Conservation (phyloP, 2,113 vertebrate species). For the Telmatochromis sp. region DNA sequence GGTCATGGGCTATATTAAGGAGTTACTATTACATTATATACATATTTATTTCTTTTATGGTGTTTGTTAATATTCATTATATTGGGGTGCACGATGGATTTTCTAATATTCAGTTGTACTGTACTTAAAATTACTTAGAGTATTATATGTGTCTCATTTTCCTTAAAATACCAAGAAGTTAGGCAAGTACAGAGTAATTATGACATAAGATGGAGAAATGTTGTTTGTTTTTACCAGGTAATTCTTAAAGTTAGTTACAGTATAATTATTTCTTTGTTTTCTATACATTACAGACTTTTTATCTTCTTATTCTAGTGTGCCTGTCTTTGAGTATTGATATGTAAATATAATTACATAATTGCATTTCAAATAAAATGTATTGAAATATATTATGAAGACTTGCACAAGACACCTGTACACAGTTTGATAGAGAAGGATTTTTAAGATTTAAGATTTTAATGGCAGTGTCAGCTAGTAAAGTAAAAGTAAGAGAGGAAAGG, state of each 20-base stretch:
- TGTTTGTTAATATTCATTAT: neutral
- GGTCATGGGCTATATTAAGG: neutral
- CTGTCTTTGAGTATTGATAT: neutral
- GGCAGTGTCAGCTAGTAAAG: neutral
- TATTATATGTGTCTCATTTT: neutral
- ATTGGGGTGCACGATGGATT: neutral
- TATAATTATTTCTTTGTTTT: neutral
- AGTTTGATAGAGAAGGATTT: conserved; percentile 4
- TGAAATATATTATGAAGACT: neutral
- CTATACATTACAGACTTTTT: neutral
- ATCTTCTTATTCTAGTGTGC: neutral
- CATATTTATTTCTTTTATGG: neutral
- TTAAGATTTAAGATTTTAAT: conserved; percentile 20
- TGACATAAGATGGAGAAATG: neutral
- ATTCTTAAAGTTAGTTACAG: neutral
- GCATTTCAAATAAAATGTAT: neutral
- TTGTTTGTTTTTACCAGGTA: neutral
- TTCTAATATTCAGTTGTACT: neutral
- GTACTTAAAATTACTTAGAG: neutral
- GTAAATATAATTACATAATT: neutral
- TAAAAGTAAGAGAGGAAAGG: neutral
- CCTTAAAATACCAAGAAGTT: neutral
- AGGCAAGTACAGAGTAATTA: neutral
- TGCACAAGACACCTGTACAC: neutral
- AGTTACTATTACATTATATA: neutral